Evolutionary conservation across 2,797 vertebrate genomes (phyloP).

Genomic region (Echiichthys vipera): DNA sequence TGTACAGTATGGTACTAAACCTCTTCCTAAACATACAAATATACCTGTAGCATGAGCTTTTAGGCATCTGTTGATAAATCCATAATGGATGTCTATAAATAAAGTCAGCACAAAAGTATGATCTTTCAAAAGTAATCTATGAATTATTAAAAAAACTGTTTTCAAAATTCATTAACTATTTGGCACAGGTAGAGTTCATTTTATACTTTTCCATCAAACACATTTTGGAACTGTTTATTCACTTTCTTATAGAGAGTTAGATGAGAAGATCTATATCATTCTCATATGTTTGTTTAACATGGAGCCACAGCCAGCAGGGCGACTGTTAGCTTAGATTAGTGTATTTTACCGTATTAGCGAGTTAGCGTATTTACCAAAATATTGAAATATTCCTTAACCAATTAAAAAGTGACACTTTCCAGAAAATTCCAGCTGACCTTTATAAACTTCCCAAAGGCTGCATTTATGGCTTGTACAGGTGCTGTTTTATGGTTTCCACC

Average conservation of each 20-base stretch:
- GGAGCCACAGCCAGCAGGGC: neutral
- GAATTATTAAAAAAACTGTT: neutral
- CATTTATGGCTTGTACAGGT: constrained; percentile 7
- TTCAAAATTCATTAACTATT: neutral
- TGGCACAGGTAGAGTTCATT: neutral
- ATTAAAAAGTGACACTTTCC: neutral
- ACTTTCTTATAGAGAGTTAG: neutral
- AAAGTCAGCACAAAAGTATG: neutral
- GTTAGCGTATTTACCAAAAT: neutral
- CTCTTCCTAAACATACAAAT: neutral
- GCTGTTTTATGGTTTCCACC: constrained; percentile 3
- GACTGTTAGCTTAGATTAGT: neutral
- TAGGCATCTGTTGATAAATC: neutral
- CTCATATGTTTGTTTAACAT: neutral
- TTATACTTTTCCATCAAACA: no score
- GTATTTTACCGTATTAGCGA: no score
- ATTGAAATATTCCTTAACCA: neutral
- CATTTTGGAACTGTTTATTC: neutral
- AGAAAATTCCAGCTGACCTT: neutral
- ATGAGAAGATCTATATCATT: neutral
- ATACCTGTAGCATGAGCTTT: neutral
- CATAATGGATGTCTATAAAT: neutral
- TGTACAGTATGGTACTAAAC: neutral
- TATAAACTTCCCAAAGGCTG: constrained; percentile 3
- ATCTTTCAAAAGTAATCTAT: neutral